A percentile compares a stretch with the other conserved stretches of the same genome.
phyloP scores from a whole-genome alignment of 1,140 invertebrate species.

The Polyergus mexicanus region DNA sequence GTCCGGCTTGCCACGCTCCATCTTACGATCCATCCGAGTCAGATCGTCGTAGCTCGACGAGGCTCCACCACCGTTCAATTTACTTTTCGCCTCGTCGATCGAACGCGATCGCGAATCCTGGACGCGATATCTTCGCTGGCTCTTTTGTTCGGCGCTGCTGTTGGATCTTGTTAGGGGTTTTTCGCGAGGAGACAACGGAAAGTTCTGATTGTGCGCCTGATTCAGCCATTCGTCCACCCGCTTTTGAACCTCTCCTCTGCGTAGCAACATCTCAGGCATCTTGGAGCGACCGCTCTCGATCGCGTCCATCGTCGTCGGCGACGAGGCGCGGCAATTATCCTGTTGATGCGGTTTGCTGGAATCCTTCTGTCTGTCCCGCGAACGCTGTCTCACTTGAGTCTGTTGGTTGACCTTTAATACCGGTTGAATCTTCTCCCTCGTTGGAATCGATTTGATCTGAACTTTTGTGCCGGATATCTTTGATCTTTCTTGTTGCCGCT shows the following conservation, averaged over 20 bases:
- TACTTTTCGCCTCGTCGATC: slow-evolving; percentile 70
- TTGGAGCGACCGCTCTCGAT: slow-evolving; percentile 46
- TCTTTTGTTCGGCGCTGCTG: slow-evolving; percentile 79
- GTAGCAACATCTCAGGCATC: slow-evolving; percentile 71
- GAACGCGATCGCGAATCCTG: slow-evolving; percentile 73
- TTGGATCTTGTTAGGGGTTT: slow-evolving; percentile 78
- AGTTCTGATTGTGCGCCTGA: slow-evolving; percentile 79
- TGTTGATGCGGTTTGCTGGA: slow-evolving; percentile 46
- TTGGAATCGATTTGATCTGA: slow-evolving; percentile 48
- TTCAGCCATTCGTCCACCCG: slow-evolving; percentile 81
- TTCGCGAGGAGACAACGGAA: slow-evolving; percentile 41
- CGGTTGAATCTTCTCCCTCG: slow-evolving; percentile 65
- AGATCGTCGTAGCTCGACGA: slow-evolving; percentile 80
- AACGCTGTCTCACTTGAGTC: slow-evolving; percentile 79
- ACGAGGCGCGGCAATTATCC: background rate
- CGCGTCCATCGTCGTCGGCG: background rate
- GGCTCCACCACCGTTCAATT: slow-evolving; percentile 68
- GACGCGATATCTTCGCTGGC: slow-evolving; percentile 63
- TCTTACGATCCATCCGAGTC: slow-evolving; percentile 63
- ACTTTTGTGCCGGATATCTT: slow-evolving; percentile 36
- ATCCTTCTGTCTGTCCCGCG: slow-evolving; percentile 75
- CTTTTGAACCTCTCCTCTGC: slow-evolving; percentile 81
- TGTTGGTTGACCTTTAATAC: slow-evolving; percentile 77
- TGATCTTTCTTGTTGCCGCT: slow-evolving; percentile 59
- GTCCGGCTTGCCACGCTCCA: slow-evolving; percentile 61